These are phyloP conservation scores for Adela reaumurella DNA, from an alignment of 2,888 invertebrate genomes.

Conservation along the genomic window DNA sequence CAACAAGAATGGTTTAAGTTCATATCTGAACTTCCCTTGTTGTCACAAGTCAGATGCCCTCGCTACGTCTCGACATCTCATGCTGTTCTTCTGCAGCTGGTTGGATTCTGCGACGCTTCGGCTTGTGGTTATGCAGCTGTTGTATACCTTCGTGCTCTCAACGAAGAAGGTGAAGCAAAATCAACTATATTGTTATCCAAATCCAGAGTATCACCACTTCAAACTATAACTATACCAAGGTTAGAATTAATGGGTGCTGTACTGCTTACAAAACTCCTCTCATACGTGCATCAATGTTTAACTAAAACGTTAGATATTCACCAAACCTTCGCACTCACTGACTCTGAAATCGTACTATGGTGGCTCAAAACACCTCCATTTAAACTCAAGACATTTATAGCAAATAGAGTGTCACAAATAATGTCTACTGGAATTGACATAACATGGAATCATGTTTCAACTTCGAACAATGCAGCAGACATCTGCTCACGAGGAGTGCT, in stretches of 20 bases:
- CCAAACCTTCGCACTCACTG: background rate
- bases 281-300: background rate
- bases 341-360: conserved; percentile 5
- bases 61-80: background rate
- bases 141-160: conserved; percentile 2
- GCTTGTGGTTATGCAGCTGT: conserved; percentile 5
- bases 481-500: conserved; percentile 9
- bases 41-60: background rate
- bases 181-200: conserved; percentile 5
- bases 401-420: conserved; percentile 10
- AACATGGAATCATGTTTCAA: conserved; percentile 10
- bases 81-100: background rate
- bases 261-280: conserved; percentile 6
- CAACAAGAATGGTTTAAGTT: conserved; percentile 1
- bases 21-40: background rate
- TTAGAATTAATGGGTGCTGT: conserved; percentile 9
- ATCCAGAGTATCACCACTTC: conserved; percentile 7
- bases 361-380: conserved; percentile 8
- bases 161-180: conserved; percentile 1
- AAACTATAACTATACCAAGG: conserved; percentile 7
- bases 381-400: conserved; percentile 7
- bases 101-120: background rate
- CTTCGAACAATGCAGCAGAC: conserved; percentile 12
- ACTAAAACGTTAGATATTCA: background rate
- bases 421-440: conserved; percentile 4